Base-by-base conservation (phyloP, 2,888 invertebrate species). In the Hecatera dysodea region DNA sequence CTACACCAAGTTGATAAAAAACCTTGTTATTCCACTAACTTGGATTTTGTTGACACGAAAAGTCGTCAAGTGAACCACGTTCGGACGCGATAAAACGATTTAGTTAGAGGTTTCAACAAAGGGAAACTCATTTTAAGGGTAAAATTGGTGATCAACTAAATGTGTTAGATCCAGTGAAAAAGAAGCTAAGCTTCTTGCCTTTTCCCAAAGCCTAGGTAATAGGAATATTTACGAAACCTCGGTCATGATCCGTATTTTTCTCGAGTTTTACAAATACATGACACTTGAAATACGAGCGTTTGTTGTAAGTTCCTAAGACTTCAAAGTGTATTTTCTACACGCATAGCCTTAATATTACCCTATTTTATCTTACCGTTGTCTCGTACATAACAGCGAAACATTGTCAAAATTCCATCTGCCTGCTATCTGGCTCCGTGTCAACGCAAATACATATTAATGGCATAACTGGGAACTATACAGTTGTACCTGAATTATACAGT, bases 71-170 rank as follows among this genome's bases (percentile, higher is more conserved):
- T 5, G 42, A 48, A 66, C 57, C 67, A 69, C 52, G 55, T 71
- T 70, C 27, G 48, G 60, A 27, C 53, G 52, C 59, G 74, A 67
- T 83, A 81, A 85, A 81, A 64, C 71, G 78, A 75, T 75, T 81
- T 76, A 72, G 46, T 64, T 67, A 63, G n/a, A n/a, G 64, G 76
- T 67, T 72, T 79, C 68, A 72, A 67, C 64, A 55, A 57, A 67
- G 60, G 65, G 56, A 70, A 80, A 72, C 80, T 81, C 78, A 66
- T 80, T 83, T 75, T 65, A 52, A 57, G 84, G 86, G 80, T 81
- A 72, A 74, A 83, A 81, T 75, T 77, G 75, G 81, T 70, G 70
- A 83, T 75, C 44, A 63, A 75, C 33, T 66, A 56, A 85, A 79
- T 73, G 76, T 63, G 74, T 81, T 79, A 70, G 70, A 53, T 69